Evolutionary conservation across 2,888 invertebrate genomes (phyloP).

Genomic region (Pollenia amentaria): DNA sequence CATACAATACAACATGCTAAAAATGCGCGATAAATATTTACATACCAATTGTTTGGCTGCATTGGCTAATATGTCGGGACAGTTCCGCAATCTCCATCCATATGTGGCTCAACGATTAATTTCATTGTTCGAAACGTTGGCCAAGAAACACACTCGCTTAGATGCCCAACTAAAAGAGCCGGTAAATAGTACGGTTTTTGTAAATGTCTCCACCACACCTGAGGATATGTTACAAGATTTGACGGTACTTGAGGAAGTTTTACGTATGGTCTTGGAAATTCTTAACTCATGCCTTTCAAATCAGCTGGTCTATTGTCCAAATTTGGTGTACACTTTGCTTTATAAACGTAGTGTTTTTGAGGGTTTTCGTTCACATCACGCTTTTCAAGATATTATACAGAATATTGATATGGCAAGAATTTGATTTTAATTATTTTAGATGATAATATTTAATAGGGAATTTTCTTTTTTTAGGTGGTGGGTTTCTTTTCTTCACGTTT

Average conservation of each 20-base stretch:
- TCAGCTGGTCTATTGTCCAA: conserved; percentile 94
- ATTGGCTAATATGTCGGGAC: conserved; percentile 98
- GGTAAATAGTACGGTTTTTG: conserved; percentile 81
- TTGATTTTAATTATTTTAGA: not conserved
- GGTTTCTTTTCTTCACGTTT: conserved; percentile 87
- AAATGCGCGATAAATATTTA: conserved; percentile 98
- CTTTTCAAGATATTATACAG: conserved; percentile 96
- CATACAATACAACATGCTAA: conserved; percentile 98
- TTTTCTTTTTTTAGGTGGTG: conserved; percentile 85
- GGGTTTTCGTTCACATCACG: conserved; percentile 93
- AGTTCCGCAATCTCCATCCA: conserved; percentile 96
- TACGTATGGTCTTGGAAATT: conserved; percentile 98
- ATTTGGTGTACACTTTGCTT: conserved; percentile 97
- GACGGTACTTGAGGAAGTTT: conserved; percentile 96
- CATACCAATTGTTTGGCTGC: conserved; percentile 99
- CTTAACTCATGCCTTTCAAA: conserved; percentile 97
- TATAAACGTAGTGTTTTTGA: conserved; percentile 97
- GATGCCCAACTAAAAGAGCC: conserved; percentile 87
- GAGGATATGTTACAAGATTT: conserved; percentile 91
- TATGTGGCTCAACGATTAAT: conserved; percentile 98
- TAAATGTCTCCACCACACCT: conserved; percentile 82
- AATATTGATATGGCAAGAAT: conserved; percentile 94
- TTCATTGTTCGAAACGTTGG: conserved; percentile 95
- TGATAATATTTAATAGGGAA: not conserved
- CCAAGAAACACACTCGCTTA: conserved; percentile 92